Evolutionary conservation across 2,113 vertebrate genomes (phyloP).

Genomic region (Dromaius novaehollandiae): DNA sequence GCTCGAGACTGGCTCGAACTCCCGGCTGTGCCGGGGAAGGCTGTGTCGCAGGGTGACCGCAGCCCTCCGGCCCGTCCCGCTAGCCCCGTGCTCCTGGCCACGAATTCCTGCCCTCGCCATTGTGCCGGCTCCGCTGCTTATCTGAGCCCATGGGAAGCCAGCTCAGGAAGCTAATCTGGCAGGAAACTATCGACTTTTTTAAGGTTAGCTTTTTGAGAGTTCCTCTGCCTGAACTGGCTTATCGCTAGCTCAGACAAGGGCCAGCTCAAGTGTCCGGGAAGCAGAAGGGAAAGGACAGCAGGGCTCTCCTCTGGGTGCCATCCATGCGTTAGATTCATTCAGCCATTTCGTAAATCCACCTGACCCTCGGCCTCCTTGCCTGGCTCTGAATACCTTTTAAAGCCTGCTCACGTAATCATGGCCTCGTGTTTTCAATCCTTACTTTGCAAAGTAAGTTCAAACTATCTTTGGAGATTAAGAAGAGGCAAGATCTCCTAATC

Average conservation of each 20-base stretch:
- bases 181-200: background rate
- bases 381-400: background rate
- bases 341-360: too few species aligned
- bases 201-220: background rate
- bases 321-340: too few species aligned
- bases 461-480: background rate
- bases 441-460: background rate
- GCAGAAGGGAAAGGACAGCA: accelerated
- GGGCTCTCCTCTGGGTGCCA: background rate
- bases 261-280: accelerated
- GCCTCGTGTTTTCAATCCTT: background rate
- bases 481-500: background rate
- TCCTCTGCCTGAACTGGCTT: background rate
- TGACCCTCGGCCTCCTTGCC: background rate
- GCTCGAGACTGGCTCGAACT: background rate
- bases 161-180: background rate
- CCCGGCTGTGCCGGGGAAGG: background rate
- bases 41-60: background rate
- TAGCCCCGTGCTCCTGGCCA: background rate
- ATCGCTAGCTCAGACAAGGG: background rate
- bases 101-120: background rate
- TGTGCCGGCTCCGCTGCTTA: background rate
- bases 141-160: background rate
- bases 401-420: background rate
- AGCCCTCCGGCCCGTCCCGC: background rate